These are phyloP conservation scores for Sphecodes monilicornis DNA, from an alignment of 2,888 invertebrate species.

Conservation along the genomic window DNA sequence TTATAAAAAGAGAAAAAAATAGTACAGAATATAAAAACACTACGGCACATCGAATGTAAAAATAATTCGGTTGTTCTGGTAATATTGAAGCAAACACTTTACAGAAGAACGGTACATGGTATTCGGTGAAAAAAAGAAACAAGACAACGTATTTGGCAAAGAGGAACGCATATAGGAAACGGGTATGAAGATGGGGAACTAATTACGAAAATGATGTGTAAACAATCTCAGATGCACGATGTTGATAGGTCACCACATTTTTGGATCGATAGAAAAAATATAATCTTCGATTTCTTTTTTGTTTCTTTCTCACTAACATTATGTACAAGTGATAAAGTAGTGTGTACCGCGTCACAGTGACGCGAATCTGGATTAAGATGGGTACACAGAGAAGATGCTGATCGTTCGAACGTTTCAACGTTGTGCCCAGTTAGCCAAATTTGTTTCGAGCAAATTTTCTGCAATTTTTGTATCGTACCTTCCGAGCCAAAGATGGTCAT, in stretches of 20 bases:
- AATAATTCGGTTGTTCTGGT: constrained; percentile 75
- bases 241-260: constrained; percentile 82
- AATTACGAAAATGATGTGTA: constrained; percentile 48
- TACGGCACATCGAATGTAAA: constrained; percentile 70
- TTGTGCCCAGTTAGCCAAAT: too few relatives aligned
- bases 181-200: constrained; percentile 35
- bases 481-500: too few relatives aligned
- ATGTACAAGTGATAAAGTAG: constrained; percentile 83
- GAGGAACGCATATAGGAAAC: constrained; percentile 42
- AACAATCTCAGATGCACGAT: constrained; percentile 78
- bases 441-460: too few relatives aligned
- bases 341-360: constrained; percentile 79
- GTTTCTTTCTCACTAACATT: constrained; percentile 78
- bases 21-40: constrained; percentile 29
- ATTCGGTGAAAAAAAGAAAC: constrained; percentile 20
- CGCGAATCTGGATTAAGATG: constrained; percentile 72
- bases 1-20: constrained; percentile 1
- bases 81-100: constrained; percentile 76
- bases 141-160: constrained; percentile 39
- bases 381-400: constrained; percentile 48
- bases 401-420: constrained; percentile 35
- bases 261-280: constrained; percentile 84
- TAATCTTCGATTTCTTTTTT: constrained; percentile 82
- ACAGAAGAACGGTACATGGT: constrained; percentile 32
- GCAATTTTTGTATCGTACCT: too few relatives aligned